Conservation (phyloP, 2,113 vertebrate species). For the Anhinga rufa region DNA sequence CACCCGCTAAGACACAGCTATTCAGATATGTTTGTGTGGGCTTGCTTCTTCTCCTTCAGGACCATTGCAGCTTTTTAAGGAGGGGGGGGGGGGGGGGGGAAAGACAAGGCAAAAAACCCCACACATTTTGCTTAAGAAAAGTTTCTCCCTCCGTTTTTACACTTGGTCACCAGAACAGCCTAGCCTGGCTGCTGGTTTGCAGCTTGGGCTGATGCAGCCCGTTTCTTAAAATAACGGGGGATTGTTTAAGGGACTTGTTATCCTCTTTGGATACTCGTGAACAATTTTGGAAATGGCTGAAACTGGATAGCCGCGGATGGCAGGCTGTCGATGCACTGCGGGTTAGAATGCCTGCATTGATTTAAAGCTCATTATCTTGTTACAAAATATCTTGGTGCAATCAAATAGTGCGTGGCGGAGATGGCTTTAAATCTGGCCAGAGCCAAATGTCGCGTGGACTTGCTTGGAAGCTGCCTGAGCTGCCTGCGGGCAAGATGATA, state of each 20-base stretch:
- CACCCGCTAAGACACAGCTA: not conserved
- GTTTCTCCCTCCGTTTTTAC: not conserved
- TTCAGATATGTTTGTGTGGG: fast-evolving
- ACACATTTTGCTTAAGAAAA: not conserved
- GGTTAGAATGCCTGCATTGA: conserved; percentile 65
- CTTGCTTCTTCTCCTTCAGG: not conserved
- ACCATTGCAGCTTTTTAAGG: not conserved
- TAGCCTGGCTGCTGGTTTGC: not conserved
- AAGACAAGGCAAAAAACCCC: fast-evolving
- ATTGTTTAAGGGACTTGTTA: conserved; percentile 54
- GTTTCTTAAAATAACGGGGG: conserved; percentile 50
- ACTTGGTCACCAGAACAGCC: not conserved
- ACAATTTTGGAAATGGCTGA: conserved; percentile 61
- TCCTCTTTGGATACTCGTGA: conserved; percentile 23
- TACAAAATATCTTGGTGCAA: conserved; percentile 64
- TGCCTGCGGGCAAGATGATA: conserved; percentile 2
- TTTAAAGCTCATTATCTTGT: conserved; percentile 64
- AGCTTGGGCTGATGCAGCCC: not conserved
- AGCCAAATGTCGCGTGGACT: conserved; percentile 47
- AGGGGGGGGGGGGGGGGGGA: not conserved
- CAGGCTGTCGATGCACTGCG: conserved; percentile 28
- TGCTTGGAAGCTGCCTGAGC: not conserved
- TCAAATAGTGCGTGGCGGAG: conserved; percentile 40
- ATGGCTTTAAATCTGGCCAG: conserved; percentile 35
- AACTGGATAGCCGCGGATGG: conserved; percentile 31